Evolutionary conservation across 2,888 invertebrate species (phyloP).

Genomic region (Tipula confusa): DNA sequence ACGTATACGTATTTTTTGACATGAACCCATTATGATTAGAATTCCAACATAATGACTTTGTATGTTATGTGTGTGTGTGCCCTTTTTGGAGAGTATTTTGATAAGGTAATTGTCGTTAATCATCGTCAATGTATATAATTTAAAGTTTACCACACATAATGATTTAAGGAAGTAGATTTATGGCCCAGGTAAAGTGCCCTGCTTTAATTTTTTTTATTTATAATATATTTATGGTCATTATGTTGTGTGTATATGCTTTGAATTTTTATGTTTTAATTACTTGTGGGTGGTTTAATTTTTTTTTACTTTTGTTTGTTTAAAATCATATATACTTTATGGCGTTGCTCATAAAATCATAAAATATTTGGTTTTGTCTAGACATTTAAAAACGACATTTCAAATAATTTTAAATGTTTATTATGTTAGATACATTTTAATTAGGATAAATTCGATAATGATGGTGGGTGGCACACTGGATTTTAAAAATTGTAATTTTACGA

Average conservation of each 20-base stretch:
- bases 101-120: conserved; percentile 25
- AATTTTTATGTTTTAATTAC: conserved; percentile 6
- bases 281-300: neutral
- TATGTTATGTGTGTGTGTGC: neutral
- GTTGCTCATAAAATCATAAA: neutral
- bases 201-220: too few relatives aligned
- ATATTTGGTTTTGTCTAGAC: neutral
- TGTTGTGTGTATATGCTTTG: neutral
- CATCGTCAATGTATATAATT: neutral
- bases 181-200: neutral
- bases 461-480: too few relatives aligned
- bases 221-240: neutral
- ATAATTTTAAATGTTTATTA: too few relatives aligned
- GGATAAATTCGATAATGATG: too few relatives aligned
- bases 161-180: neutral
- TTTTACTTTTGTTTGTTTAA: neutral
- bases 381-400: neutral
- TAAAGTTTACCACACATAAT: neutral
- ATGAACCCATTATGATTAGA: conserved; percentile 3
- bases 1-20: neutral
- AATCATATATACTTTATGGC: neutral
- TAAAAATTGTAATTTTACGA: too few relatives aligned
- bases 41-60: neutral
- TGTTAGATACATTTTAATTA: too few relatives aligned
- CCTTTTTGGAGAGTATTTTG: neutral